Evolutionary conservation across 2,888 invertebrate genomes (phyloP), one percentile per base, ranked within the genome.

Genomic region (Zaprionus lineosus): DNA sequence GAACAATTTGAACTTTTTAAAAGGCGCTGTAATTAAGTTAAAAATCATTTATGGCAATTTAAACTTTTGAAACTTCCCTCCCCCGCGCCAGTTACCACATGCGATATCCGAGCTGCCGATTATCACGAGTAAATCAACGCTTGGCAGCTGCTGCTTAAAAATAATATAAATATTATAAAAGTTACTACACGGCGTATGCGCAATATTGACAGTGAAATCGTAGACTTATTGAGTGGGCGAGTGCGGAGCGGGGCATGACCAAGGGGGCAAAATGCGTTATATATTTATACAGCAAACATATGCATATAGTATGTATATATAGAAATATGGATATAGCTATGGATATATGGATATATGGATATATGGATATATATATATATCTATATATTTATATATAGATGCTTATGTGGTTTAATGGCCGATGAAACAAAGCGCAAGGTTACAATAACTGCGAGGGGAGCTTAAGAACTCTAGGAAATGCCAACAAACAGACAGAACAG

Each of bases 121-220:
- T 39, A 60, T 28, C 1, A 24, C 53, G 41, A 14, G 62, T 14
- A 59, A 61, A 66, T 57, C 52, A 63, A 52, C 52, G 63, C 50
- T n/a, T n/a, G n/a, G n/a, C 14, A 29, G 7, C 37, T 36, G 44
- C 39, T 58, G 70, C 37, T 64, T 58, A 16, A 57, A 65, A 58
- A 72, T 46, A 74, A 61, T 64, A 63, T 43, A 68, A 64, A 73
- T 73, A 76, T 69, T 36, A 52, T 21, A 40, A 16, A 34, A 36
- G 15, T 55, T 50, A 68, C 44, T 61, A 71, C 78, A 66, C 46
- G 71, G 59, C 84, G 65, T 66, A 71, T 74, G 60, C 62, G 77
- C 65, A 74, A 82, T 83, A 85, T 82, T 85, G 82, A 85, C 82
- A 85, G 77, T 82, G 85, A 85, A 85, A 85, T 83, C 72, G 74